Base-by-base conservation (phyloP, 2,113 vertebrate species). In the Perognathus longimembris region DNA sequence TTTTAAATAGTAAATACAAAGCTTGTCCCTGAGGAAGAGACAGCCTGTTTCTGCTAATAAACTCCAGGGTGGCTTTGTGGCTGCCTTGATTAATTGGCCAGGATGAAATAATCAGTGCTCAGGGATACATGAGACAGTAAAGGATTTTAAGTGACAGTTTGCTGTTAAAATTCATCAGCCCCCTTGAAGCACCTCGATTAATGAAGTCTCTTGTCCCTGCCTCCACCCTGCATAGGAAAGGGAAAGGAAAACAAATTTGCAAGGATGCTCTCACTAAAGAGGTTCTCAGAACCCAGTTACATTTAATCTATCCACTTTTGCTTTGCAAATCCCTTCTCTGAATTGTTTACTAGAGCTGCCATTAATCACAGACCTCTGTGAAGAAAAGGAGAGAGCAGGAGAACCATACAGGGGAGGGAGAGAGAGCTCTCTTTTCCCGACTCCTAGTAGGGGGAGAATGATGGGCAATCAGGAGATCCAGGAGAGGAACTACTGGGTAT, bases 11-110 rank as follows among this genome's bases (percentile, higher is more conserved):
- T 42, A 87, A 71, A 20, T 11, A 54, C 50, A 88, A 91, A 81
- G 50, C 70, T 64, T 42, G 64, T 95, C 89, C 70, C 74, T 84
- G 14, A 80, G 92, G 91, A 94, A 91, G 32, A 94, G 83, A 70
- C 88, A 87, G 84, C 91, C 94, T 94, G 94, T 96, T 96, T 76
- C 94, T 78, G 73, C 92, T 96, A 93, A 96, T 95, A 96, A 97
- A 95, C 97, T 95, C 78, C 77, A 1, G 93, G 94, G 93, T 95
- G 96, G 95, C 91, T 95, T 95, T 95, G 92, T 73, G 91, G 89
- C 85, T 93, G 81, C 82, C 96, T 97, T 98, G 98, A 98, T 98
- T 98, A 98, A 98, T 97, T 97, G 97, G 95, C 87, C 96, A 97
- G 92, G 95, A 97, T 89, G 97, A 97, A 97, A 97, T 97, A 98